Percentiles rank a stretch among this genome's conserved stretches.
phyloP scores from a whole-genome alignment of 1,140 invertebrate species.

The Caenorhabditis brenneri region DNA sequence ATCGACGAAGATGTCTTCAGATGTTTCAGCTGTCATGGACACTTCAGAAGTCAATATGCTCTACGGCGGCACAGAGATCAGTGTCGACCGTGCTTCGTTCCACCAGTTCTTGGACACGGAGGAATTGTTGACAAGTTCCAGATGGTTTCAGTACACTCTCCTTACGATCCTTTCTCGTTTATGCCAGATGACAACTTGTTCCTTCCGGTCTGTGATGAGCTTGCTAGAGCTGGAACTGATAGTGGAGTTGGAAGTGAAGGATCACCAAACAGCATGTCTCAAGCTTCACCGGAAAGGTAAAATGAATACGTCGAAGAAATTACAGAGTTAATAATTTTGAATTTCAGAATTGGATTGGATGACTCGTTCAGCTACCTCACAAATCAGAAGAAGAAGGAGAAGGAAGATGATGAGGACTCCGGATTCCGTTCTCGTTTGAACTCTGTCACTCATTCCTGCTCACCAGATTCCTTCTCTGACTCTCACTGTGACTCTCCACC shows the following conservation, averaged over 20 bases:
- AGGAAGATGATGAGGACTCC: conserved; percentile 56
- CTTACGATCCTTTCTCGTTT: conserved; percentile 51
- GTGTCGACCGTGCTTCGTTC: conserved; percentile 41
- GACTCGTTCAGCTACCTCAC: conserved; percentile 23
- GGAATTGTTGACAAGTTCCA: conserved; percentile 28
- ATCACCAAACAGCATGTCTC: conserved; percentile 23
- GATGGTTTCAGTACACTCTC: conserved; percentile 44
- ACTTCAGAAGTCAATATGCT: conserved; percentile 35
- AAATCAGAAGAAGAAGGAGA: conserved; percentile 47
- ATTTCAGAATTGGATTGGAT: not conserved
- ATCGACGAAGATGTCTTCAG: conserved; percentile 18
- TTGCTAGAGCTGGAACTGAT: conserved; percentile 23
- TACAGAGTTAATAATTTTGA: not conserved
- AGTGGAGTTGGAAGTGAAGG: conserved; percentile 44
- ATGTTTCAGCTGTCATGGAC: conserved; percentile 41
- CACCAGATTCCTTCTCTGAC: conserved; percentile 29
- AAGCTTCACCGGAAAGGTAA: conserved; percentile 40
- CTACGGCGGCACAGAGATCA: conserved; percentile 50
- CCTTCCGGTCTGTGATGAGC: not conserved
- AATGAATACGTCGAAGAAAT: not conserved
- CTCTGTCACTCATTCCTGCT: conserved; percentile 46
- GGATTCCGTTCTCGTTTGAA: conserved; percentile 56
- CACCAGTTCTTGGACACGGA: conserved; percentile 31
- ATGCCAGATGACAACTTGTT: conserved; percentile 41
- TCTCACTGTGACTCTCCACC: conserved; percentile 16